Evolutionary conservation across 2,113 vertebrate genomes (phyloP), one percentile per base, ranked within the genome.

Genomic region (Glaucomys volans): DNA sequence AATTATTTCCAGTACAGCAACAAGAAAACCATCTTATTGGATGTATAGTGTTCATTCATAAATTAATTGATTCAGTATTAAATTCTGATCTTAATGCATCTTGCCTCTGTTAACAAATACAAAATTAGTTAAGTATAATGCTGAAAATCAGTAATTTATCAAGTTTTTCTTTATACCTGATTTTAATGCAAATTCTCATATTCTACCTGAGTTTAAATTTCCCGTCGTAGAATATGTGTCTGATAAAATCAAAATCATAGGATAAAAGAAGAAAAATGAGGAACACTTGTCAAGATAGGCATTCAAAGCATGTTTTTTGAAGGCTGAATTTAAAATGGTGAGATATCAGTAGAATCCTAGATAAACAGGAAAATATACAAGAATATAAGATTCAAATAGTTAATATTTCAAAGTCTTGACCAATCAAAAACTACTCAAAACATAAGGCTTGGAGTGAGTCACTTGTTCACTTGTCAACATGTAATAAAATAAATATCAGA

Each of bases 401-500:
- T 37, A 59, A 77, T 66, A 69, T 90, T 86, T 92, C 37, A 69
- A 89, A 89, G 30, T 32, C 20, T 66, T 42, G 12, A 94, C 3
- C 11, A 74, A 44, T 35, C 37, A n/a, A 40, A 30, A 83, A 87
- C 30, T 76, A 79, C 76, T 95, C 44, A 94, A 93, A 95, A 40
- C 0, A 67, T 2, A 28, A 74, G 72, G 16, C 35, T 77, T 50
- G 4, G 13, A 54, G 20, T 69, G 9, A 69, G 11, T 76, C 18
- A 5, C 13, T 54, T n/a, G 37, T 1, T 71, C 50, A 79, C 8
- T 2, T 32, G 14, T 80, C 35, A 79, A 52, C 42, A 88, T 4
- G 62, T 5, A 71, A 74, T 40, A 90, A 77, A 88, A 52, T 74
- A 84, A 75, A 62, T 47, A 62, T 0, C 42, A 71, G 20, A 40